These are phyloP conservation scores for Trematocara stigmaticum DNA, from an alignment of 2,113 vertebrate genomes.

Conservation along the genomic window DNA sequence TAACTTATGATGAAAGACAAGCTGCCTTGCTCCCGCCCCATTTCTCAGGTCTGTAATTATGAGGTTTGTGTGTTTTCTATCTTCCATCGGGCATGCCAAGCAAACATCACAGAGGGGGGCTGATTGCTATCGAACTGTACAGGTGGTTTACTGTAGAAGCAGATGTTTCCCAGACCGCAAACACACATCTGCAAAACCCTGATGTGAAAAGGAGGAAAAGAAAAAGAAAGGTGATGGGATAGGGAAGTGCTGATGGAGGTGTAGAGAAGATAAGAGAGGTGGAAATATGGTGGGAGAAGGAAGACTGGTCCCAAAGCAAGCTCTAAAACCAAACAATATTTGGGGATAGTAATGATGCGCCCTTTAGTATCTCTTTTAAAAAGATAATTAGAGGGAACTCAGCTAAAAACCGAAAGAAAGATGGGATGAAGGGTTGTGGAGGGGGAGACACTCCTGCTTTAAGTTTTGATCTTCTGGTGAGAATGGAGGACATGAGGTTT, in stretches of 20 bases:
- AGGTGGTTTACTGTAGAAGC: constrained; percentile 56
- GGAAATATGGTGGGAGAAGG: background rate
- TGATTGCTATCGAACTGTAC: constrained; percentile 45
- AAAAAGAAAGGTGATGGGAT: background rate
- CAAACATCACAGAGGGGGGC: constrained; percentile 46
- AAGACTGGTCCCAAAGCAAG: background rate
- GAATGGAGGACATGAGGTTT: background rate
- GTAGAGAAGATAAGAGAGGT: background rate
- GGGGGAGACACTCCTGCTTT: background rate
- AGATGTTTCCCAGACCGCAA: constrained; percentile 54
- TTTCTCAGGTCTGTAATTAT: constrained; percentile 56
- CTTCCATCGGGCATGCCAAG: constrained; percentile 40
- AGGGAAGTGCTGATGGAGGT: background rate
- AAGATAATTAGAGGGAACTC: constrained; percentile 41
- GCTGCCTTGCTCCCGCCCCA: constrained; percentile 2
- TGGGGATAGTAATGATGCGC: background rate
- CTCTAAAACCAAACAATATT: background rate
- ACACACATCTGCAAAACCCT: constrained; percentile 26
- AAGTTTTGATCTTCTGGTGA: background rate
- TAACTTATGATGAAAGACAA: constrained; percentile 62
- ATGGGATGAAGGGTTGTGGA: background rate
- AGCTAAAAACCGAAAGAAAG: constrained; percentile 2
- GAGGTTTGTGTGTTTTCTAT: constrained; percentile 34
- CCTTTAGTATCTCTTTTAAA: constrained; percentile 41
- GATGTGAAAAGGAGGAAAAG: background rate